Evolutionary conservation across 2,797 vertebrate genomes (phyloP), one percentile per base, ranked within the genome.

Genomic region (Hippoglossus hippoglossus): DNA sequence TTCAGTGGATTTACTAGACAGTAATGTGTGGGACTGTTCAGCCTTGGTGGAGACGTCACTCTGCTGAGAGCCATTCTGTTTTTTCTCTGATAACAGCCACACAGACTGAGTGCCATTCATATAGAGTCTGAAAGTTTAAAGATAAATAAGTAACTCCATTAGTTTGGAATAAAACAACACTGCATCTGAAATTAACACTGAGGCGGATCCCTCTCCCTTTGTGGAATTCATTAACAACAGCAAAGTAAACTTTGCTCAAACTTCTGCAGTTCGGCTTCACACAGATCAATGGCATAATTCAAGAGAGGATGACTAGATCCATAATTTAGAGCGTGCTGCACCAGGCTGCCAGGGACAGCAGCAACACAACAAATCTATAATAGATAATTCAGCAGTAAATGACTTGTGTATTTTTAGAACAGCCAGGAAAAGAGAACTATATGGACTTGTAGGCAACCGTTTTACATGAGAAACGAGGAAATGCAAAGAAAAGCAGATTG

Each of bases 241-340:
- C 39, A 46, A 24, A 18, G 63, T 57, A n/a, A 54, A 67, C 55
- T 63, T 39, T 55, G 28, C 10, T 21, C 54, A 18, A 26, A 54
- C 36, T 13, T 46, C 24, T 52, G 54, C 49, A 22, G 21, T 13
- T 81, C 46, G 2, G 12, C 59, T 28, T 16, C 41, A 31, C 16
- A 31, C 24, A 59, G 65, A 73, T 47, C 46, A 51, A 31, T 49
- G 47, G 47, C 47, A 75, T 71, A 56, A 70, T 79, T 79, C 19
- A 71, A 59, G 41, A 65, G 55, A 68, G 62, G 47, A 49, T 49
- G 50, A 57, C 21, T 51, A 19, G 41, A 78, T 84, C 58, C 44
- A 84, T 87, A 70, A 84, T 88, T 88, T 68, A 81, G 31, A 70
- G 19, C 1, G 0, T n/a, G 66, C 55, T 55, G 52, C 58, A 16